phyloP scores from a whole-genome alignment of 2,888 invertebrate genomes.

The Cryptus viduatorius region DNA sequence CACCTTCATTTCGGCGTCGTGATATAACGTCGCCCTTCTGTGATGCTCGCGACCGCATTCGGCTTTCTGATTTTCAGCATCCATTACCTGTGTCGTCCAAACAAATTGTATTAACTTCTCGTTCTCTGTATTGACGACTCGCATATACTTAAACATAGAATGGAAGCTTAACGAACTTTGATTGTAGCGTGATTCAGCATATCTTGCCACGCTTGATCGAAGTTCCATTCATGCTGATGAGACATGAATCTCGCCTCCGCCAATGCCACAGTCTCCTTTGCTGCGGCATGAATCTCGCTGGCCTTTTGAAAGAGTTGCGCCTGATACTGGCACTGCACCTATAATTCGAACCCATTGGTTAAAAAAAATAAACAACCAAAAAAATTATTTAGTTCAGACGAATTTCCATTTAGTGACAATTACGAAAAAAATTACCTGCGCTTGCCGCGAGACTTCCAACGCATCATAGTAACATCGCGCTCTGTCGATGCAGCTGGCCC shows the following conservation, averaged over 20 bases:
- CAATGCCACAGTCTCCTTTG: constrained; percentile 96
- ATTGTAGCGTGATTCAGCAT: constrained; percentile 98
- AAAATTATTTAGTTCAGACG: background rate
- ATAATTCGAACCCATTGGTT: constrained; percentile 69
- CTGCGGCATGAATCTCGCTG: constrained; percentile 95
- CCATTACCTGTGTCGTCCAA: constrained; percentile 90
- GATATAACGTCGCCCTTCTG: constrained; percentile 91
- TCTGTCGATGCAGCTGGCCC: constrained; percentile 92
- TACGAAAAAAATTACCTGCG: constrained; percentile 86
- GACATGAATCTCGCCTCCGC: constrained; percentile 93
- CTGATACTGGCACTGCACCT: constrained; percentile 94
- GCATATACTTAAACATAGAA: constrained; percentile 11
- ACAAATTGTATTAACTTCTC: constrained; percentile 40
- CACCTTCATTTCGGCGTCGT: constrained; percentile 92
- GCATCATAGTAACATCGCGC: constrained; percentile 97
- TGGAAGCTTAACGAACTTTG: constrained; percentile 87
- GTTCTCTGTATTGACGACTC: background rate
- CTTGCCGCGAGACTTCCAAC: constrained; percentile 90
- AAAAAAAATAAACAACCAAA: background rate
- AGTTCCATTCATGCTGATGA: constrained; percentile 93
- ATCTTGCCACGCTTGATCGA: constrained; percentile 99
- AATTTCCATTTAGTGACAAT: constrained; percentile 6
- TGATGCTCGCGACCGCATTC: constrained; percentile 96
- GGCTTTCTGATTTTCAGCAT: constrained; percentile 96
- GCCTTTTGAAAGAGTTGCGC: constrained; percentile 96